These are phyloP conservation scores for Drosophila ohnishii DNA, from an alignment of 1,140 invertebrate species.

Conservation along the genomic window DNA sequence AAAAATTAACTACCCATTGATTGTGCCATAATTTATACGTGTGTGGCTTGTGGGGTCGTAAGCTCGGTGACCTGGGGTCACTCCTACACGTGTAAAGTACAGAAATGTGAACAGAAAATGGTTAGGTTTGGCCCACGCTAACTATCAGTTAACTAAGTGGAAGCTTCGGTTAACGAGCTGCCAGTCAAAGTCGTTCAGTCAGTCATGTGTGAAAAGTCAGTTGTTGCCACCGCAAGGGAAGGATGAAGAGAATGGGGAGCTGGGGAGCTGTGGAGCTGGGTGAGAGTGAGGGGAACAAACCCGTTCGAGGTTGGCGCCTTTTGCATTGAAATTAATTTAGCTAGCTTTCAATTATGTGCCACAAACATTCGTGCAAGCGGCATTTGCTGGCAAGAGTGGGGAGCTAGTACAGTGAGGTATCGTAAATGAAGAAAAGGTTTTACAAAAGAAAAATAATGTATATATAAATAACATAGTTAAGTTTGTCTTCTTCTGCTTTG, in stretches of 20 bases:
- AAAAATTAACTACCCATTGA: background rate
- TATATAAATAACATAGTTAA: background rate
- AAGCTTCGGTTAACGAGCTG: constrained; percentile 74
- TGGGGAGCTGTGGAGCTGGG: background rate
- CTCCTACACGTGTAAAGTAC: constrained; percentile 33
- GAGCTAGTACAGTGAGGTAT: constrained; percentile 3
- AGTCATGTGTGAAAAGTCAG: constrained; percentile 73
- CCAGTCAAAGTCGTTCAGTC: constrained; percentile 53
- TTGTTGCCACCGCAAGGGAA: constrained; percentile 47
- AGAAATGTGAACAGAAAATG: constrained; percentile 31
- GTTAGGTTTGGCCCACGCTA: constrained; percentile 37
- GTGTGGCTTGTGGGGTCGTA: constrained; percentile 8
- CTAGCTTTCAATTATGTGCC: constrained; percentile 82
- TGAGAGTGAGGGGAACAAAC: constrained; percentile 13
- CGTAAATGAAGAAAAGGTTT: background rate
- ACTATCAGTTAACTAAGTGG: constrained; percentile 70
- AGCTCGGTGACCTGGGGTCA: constrained; percentile 30
- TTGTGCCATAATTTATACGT: background rate
- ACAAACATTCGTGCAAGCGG: constrained; percentile 73
- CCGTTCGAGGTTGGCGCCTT: constrained; percentile 63
- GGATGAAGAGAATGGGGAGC: background rate
- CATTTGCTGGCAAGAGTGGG: constrained; percentile 35
- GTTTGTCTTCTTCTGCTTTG: too few relatives aligned
- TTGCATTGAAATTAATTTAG: constrained; percentile 81
- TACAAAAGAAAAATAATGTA: background rate